These are phyloP conservation scores for Barypeithes pellucidus DNA, from an alignment of 2,888 invertebrate species.

Conservation along the genomic window DNA sequence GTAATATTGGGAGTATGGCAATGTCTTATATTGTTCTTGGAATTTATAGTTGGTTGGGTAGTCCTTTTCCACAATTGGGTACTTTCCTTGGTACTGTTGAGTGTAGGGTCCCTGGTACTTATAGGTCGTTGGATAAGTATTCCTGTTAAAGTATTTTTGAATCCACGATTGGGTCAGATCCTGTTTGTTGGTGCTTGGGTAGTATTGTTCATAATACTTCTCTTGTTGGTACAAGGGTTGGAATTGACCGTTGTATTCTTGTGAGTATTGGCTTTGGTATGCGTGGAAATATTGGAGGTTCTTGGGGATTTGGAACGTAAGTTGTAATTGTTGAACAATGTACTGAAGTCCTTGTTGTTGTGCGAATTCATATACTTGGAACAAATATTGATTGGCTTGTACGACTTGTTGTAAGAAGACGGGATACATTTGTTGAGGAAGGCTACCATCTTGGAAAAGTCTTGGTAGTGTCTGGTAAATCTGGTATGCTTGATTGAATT, in stretches of 20 bases:
- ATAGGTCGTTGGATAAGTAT: neutral
- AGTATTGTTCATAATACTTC: conserved; percentile 6
- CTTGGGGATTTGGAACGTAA: conserved; percentile 1
- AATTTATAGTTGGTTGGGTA: conserved; percentile 8
- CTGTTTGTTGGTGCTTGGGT: neutral
- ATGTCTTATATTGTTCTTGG: conserved; percentile 1
- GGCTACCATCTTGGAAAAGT: neutral
- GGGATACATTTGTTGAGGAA: neutral
- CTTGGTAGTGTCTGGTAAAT: conserved; percentile 11
- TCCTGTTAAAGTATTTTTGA: conserved; percentile 19
- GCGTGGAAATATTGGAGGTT: neutral
- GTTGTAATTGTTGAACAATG: conserved; percentile 27
- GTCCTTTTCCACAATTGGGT: too few species aligned
- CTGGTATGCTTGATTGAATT: conserved; percentile 27
- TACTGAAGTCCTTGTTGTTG: conserved; percentile 21
- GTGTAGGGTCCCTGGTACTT: neutral
- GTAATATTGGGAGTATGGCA: conserved; percentile 27
- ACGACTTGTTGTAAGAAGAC: conserved; percentile 3
- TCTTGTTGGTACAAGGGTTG: conserved; percentile 1
- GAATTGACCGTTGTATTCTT: neutral
- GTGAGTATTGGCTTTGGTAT: neutral
- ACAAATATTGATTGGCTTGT: conserved; percentile 30
- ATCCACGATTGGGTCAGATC: neutral
- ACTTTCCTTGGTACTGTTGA: conserved; percentile 5
- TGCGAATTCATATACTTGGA: neutral